Base-by-base conservation (phyloP, 2,797 vertebrate genomes). In the Nasua narica region DNA sequence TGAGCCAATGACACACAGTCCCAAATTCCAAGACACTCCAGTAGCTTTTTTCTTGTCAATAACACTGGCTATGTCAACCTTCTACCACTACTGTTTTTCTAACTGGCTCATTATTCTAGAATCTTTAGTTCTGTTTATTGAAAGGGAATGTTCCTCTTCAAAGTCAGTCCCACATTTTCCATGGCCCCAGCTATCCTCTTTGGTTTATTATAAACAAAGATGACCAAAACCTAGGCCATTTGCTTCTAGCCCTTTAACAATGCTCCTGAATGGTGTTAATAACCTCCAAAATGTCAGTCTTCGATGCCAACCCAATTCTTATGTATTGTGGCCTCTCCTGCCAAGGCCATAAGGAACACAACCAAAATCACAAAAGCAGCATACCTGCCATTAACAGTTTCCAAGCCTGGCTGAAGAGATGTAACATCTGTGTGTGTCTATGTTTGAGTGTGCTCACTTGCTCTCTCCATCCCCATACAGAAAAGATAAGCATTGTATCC, bases 41-140 rank as follows among this genome's bases (percentile, higher is more conserved):
- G n/a, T 67, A 72, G 60, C 19, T 85, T 72, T 69, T 83, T 46
- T 48, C 87, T 90, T 89, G 48, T 96, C 81, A 94, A 88, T 67
- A 89, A 78, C 15, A 37, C n/a, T 46, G 37, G 23, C 50, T 62
- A 10, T 52, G 8, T 13, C 72, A 83, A 48, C n/a, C 40, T 95
- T 62, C 46, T 67, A 69, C 37, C 72, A n/a, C 78, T 84, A 72
- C 84, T 90, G 0, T 54, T 92, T 90, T 72, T 37, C 78, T 81
- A 84, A 79, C n/a, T 81, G 58, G 67, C 35, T 92, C 46, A 65
- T 84, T 78, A 76, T 65, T 50, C 65, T 60, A 93, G 46, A 32
- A 92, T 37, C 16, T 84, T 82, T 85, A 32, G 90, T 40, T 84
- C 74, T 86, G 52, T 86, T 43, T 90, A 8, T 35, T 88, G 90